Percentiles rank a stretch among this genome's conserved stretches.
Conservation (phyloP, 1,140 invertebrate genomes). For the Drosophila nikananu region DNA sequence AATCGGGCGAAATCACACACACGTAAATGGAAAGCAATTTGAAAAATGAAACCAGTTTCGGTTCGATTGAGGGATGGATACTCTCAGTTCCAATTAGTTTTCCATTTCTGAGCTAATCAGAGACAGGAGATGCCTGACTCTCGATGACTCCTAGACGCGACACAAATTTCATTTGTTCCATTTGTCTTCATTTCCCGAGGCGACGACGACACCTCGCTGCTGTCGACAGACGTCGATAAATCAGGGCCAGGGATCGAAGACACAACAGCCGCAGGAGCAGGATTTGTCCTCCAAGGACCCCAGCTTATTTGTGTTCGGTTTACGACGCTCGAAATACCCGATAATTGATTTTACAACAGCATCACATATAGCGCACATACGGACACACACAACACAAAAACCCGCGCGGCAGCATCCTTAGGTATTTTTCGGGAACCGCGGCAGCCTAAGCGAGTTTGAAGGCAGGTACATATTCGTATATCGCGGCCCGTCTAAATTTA, state of each 20-base stretch:
- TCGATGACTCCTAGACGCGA: conserved; percentile 43
- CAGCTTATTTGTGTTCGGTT: conserved; percentile 63
- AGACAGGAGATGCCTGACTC: conserved; percentile 7
- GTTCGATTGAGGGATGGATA: conserved; percentile 15
- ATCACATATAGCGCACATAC: conserved; percentile 8
- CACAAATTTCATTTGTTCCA: conserved; percentile 58
- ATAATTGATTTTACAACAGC: conserved; percentile 70
- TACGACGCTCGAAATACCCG: conserved; percentile 60
- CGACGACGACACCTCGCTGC: conserved; percentile 38
- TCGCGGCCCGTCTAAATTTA: conserved; percentile 47
- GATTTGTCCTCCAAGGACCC: conserved; percentile 24
- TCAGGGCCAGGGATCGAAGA: conserved; percentile 54
- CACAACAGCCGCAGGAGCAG: conserved; percentile 36
- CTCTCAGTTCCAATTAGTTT: conserved; percentile 66
- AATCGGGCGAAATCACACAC: conserved; percentile 11
- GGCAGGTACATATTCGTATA: conserved; percentile 40
- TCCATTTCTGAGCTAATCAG: conserved; percentile 55
- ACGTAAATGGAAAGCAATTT: conserved; percentile 22
- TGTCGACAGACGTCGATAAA: conserved; percentile 65
- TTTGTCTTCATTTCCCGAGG: conserved; percentile 55
- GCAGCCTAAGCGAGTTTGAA: conserved; percentile 29
- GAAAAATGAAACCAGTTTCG: conserved; percentile 55
- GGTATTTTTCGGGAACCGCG: conserved; percentile 35
- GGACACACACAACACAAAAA: background rate
- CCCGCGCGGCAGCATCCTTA: conserved; percentile 13